These are phyloP conservation scores for Bellardia bayeri DNA, from an alignment of 2,888 invertebrate species.

Conservation along the genomic window DNA sequence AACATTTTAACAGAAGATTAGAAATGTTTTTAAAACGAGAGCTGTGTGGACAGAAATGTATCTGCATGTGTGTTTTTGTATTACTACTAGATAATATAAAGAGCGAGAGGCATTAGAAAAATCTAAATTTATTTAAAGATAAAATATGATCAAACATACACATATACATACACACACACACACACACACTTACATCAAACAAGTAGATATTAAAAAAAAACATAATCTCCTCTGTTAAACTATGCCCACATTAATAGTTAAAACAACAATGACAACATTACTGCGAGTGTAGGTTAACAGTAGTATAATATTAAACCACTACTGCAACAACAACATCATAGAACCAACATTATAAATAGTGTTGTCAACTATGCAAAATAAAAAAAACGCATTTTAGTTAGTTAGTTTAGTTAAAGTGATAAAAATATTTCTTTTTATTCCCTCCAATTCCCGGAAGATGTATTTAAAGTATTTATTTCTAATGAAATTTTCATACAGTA, in stretches of 20 bases:
- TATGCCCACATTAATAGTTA: constrained; percentile 4
- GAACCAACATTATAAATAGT: constrained; percentile 14
- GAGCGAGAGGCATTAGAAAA: constrained; percentile 51
- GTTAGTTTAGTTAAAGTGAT: too few species aligned
- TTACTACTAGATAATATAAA: constrained; percentile 17
- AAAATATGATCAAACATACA: neutral
- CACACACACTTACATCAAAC: neutral
- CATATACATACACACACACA: too few species aligned
- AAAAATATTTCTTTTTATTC: too few species aligned
- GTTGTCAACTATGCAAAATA: neutral
- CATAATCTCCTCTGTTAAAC: constrained; percentile 34
- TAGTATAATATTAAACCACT: constrained; percentile 34
- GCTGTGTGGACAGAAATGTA: neutral
- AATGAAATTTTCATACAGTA: too few species aligned
- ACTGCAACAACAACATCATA: constrained; percentile 16
- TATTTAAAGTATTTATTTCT: too few species aligned
- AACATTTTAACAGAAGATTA: constrained; percentile 55
- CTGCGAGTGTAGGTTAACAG: constrained; percentile 24
- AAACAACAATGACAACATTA: neutral
- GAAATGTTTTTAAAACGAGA: constrained; percentile 48
- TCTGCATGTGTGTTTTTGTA: neutral
- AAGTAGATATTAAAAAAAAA: neutral
- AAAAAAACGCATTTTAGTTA: neutral
- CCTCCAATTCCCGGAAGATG: too few species aligned
- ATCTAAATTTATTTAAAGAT: neutral